Base-by-base conservation (phyloP, 2,888 invertebrate species). In the Nephrotoma appendiculata region DNA sequence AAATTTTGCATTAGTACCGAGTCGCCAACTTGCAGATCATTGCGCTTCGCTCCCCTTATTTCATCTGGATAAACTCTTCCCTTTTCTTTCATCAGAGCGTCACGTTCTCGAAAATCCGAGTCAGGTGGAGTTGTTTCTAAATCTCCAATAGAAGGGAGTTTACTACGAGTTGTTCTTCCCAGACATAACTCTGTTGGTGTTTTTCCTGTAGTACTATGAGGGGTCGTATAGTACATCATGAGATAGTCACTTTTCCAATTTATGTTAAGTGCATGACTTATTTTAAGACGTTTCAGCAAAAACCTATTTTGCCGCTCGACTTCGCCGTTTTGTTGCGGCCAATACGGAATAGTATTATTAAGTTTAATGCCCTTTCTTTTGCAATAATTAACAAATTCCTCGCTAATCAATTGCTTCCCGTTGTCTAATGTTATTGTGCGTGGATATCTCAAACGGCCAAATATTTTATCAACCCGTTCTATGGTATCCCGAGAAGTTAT, bases 251-350 rank as follows among this genome's bases (percentile, higher is more conserved):
- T 19, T 19, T 19, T 19, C 19, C 19, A 19, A 19, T 19, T 19
- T 19, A 0, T 19, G 19, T 19, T 19, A 19, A 19, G 19, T 19
- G 19, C 19, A 19, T 19, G 19, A 19, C 19, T 19, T 19, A 19
- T 19, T 19, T 19, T 19, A 19, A 19, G 19, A 19, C 19, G 19
- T 19, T 19, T 19, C 19, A 19, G 19, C 19, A 19, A 19, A 19
- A 1, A 19, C 19, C 19, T 88, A 87, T 89, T 89, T 87, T 89
- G 89, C 44, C 88, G 88, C 86, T 89, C 89, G 0, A 89, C 89
- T 86, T 89, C 89, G n/a, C 89, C 89, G 87, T 90, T 90, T 44
- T 89, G 86, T 86, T 88, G 88, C 3, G 89, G 88, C 88, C 88
- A 89, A 42, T 88, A 88, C 12, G 89, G 88, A 9, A 88, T 88